phyloP scores from a whole-genome alignment of 2,797 vertebrate species.

The Sebastes paucispinis region DNA sequence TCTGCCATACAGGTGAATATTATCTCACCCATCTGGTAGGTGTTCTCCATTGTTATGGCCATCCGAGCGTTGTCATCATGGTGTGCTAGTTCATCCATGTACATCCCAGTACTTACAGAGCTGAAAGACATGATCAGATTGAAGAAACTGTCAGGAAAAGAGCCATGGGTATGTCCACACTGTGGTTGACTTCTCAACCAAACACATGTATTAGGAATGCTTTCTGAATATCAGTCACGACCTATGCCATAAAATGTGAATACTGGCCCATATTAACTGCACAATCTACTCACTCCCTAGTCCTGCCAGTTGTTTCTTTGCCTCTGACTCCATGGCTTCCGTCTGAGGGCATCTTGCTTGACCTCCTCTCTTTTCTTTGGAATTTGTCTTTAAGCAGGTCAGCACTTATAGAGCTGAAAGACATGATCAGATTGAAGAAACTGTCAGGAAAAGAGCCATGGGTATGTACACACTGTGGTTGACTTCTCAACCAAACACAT shows the following conservation, averaged over 20 bases:
- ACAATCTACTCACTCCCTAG: conserved; percentile 82
- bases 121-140: conserved; percentile 62
- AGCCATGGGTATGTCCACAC: not conserved
- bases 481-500: not conserved
- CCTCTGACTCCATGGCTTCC: conserved; percentile 75
- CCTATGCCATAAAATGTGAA: not conserved
- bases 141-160: not conserved
- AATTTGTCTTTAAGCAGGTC: conserved; percentile 76
- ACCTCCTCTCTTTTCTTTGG: conserved; percentile 76
- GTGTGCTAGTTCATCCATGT: conserved; percentile 82
- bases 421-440: not conserved
- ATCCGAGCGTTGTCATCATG: conserved; percentile 76
- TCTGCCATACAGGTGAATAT: not conserved
- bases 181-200: not conserved
- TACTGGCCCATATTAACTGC: not conserved
- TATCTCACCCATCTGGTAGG: conserved; percentile 82
- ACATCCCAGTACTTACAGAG: conserved; percentile 77
- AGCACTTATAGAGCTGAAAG: conserved; percentile 79
- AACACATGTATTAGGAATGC: not conserved
- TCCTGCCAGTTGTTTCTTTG: conserved; percentile 70
- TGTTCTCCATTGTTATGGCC: conserved; percentile 83
- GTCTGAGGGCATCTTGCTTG: conserved; percentile 73
- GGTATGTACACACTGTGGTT: not conserved
- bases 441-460: not conserved
- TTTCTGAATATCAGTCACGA: not conserved